Conservation (phyloP, 2,888 invertebrate species). For the Calameuta idolon region DNA sequence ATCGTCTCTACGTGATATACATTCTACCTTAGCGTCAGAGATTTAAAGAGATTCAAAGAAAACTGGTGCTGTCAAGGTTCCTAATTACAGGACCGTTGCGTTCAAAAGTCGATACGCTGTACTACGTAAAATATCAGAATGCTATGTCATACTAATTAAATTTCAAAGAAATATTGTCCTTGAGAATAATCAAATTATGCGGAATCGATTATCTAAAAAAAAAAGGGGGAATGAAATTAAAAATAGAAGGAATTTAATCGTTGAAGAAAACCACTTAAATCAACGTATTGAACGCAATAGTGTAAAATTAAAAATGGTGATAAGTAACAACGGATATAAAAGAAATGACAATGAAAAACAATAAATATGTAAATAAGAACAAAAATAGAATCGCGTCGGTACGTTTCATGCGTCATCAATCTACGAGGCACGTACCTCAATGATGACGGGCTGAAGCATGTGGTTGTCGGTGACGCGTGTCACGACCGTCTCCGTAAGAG, state of each 20-base stretch:
- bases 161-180: background rate
- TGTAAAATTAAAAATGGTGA: background rate
- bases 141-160: background rate
- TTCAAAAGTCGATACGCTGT: background rate
- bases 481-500: constrained; percentile 94
- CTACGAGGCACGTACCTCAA: constrained; percentile 79
- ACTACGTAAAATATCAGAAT: background rate
- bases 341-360: background rate
- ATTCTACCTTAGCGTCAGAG: background rate
- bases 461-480: constrained; percentile 94
- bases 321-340: background rate
- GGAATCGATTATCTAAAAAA: too few relatives aligned
- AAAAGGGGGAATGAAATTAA: background rate
- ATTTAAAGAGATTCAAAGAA: background rate
- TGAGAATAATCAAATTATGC: background rate
- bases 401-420: constrained; percentile 22
- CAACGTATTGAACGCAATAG: background rate
- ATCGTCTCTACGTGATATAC: background rate
- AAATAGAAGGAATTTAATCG: background rate
- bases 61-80: background rate
- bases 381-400: background rate
- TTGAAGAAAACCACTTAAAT: background rate
- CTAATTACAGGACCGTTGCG: background rate
- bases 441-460: constrained; percentile 85
- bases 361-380: background rate